These are phyloP conservation scores for Rhopalosiphum padi DNA, from an alignment of 1,140 invertebrate genomes.

Conservation along the genomic window DNA sequence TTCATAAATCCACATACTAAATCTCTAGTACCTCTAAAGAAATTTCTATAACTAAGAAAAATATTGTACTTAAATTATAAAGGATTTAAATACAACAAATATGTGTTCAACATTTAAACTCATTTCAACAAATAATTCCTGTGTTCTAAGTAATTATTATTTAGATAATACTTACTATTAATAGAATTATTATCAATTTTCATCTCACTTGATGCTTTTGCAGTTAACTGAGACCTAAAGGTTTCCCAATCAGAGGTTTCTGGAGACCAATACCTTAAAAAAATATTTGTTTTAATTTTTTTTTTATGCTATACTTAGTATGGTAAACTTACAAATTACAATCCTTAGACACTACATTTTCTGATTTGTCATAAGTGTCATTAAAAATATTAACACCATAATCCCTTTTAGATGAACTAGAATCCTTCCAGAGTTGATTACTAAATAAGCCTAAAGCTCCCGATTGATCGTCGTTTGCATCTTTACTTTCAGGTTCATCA, in stretches of 20 bases:
- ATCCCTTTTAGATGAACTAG: conserved; percentile 10
- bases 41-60: background rate
- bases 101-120: background rate
- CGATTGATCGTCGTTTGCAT: background rate
- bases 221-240: conserved; percentile 40
- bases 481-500: conserved; percentile 5
- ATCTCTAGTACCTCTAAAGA: background rate
- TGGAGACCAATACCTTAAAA: conserved; percentile 48
- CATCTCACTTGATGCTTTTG: conserved; percentile 49
- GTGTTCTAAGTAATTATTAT: background rate
- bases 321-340: conserved; percentile 36
- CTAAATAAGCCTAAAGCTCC: background rate
- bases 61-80: background rate
- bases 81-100: background rate
- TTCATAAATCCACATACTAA: background rate
- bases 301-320: background rate
- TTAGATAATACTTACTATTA: background rate
- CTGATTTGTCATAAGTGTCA: background rate
- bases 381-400: conserved; percentile 19
- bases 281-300: background rate
- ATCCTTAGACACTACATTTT: background rate
- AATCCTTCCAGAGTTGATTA: conserved; percentile 40
- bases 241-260: conserved; percentile 55
- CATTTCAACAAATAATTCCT: background rate
- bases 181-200: conserved; percentile 27